These are phyloP conservation scores for Acropora yongei DNA, from an alignment of 64 coral and sea anemone species.

Conservation along the genomic window DNA sequence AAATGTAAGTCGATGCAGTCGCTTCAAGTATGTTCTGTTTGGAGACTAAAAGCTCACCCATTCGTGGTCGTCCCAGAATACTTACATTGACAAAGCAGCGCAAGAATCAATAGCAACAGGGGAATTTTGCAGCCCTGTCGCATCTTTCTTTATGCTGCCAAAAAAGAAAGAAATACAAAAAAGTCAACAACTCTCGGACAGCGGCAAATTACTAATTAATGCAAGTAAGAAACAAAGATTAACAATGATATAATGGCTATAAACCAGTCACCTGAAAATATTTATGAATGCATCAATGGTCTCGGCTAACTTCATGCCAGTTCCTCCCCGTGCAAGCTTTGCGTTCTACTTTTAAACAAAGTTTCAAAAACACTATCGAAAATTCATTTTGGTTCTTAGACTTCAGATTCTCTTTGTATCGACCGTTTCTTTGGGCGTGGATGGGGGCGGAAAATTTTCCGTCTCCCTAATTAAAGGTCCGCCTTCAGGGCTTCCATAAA, in stretches of 20 bases:
- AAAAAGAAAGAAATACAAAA: slow-evolving; percentile 17
- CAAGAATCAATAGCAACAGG: background rate
- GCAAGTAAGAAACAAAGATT: slow-evolving; percentile 31
- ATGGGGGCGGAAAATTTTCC: too few species aligned
- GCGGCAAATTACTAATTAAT: slow-evolving; percentile 41
- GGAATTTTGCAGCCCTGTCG: slow-evolving; percentile 8
- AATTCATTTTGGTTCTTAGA: too few species aligned
- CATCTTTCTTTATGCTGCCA: slow-evolving; percentile 31
- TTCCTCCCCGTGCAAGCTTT: too few species aligned
- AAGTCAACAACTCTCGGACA: slow-evolving; percentile 4
- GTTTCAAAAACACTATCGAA: too few species aligned
- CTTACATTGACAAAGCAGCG: slow-evolving; percentile 25
- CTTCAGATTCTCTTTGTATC: too few species aligned
- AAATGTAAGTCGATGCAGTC: background rate
- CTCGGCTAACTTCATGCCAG: background rate
- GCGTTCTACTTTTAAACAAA: too few species aligned
- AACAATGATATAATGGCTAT: slow-evolving; percentile 50
- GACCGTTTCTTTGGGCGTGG: too few species aligned
- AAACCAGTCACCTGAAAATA: background rate
- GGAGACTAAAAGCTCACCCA: background rate
- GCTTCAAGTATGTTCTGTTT: background rate
- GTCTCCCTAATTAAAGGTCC: too few species aligned
- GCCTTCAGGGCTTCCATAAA: too few species aligned
- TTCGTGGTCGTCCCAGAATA: background rate
- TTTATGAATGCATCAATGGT: slow-evolving; percentile 40